phyloP scores from a whole-genome alignment of 2,888 invertebrate genomes.

The Sesamia inferens region DNA sequence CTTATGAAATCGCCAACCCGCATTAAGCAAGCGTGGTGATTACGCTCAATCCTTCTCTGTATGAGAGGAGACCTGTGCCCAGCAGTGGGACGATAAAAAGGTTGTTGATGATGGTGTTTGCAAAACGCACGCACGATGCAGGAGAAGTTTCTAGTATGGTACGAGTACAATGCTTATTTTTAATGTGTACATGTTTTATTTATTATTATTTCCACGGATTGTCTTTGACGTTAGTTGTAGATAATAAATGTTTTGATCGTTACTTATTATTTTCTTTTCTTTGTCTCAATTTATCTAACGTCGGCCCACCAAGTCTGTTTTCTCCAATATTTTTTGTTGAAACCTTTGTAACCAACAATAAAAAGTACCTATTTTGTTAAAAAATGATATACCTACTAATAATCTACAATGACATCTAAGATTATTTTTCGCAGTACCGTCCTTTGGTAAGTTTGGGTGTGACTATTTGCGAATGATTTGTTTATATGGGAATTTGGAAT shows the following conservation, averaged over 20 bases:
- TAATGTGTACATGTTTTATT: too few relatives aligned
- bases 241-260: not conserved
- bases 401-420: not conserved
- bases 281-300: not conserved
- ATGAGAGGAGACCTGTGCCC: too few relatives aligned
- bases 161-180: too few relatives aligned
- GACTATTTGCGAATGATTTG: slow-evolving; percentile 16
- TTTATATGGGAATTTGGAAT: slow-evolving; percentile 17
- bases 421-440: not conserved
- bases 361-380: not conserved
- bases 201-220: not conserved
- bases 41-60: too few relatives aligned
- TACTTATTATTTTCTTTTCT: too few relatives aligned
- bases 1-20: too few relatives aligned
- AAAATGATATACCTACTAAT: not conserved
- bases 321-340: not conserved
- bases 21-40: too few relatives aligned
- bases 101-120: too few relatives aligned
- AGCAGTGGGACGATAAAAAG: too few relatives aligned
- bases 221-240: not conserved
- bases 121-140: too few relatives aligned
- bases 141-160: too few relatives aligned
- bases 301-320: not conserved
- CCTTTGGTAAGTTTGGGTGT: not conserved
- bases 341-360: not conserved